Evolutionary conservation across 2,113 vertebrate species (phyloP), one percentile per base, ranked within the genome.

Genomic region (Nycticorax nycticorax): DNA sequence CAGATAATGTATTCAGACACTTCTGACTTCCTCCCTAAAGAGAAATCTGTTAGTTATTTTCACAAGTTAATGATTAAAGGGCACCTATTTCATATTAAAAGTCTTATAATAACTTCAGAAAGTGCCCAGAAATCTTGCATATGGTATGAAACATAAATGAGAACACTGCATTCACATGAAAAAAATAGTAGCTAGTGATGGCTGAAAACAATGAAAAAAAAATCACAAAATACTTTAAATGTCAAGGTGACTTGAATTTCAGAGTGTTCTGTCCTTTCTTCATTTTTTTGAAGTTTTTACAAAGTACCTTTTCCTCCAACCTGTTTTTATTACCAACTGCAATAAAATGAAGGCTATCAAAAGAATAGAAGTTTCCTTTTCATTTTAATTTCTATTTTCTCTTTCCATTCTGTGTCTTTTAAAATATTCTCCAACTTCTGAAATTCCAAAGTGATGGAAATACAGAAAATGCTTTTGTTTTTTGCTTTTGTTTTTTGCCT

Each of bases 31-130:
- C 22, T 81, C 43, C 47, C 30, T 52, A 64, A 60, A 84, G n/a
- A 64, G 11, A 95, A 95, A 96, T 77, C 48, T 93, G 32, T 43
- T 82, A 63, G 50, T 63, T 57, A 60, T 48, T 91, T 95, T 95
- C 27, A 82, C 26, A 57, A 79, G 6, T 64, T 76, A 95, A 30
- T 1, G 8, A 93, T 76, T 93, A 94, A 96, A 97, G 62, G 26
- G 19, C 6, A 12, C 80, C 45, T 73, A 27, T 89, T 19, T 79
- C 9, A 47, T 78, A n/a, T 5, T 92, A 55, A 21, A 74, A 47
- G 5, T 39, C 1, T 71, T 64, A 80, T 73, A 72, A 52, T 50
- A 43, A 83, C 37, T 81, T 91, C 63, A 69, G 32, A 92, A 79
- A 89, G 9, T 69, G 23, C 35, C 27, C 8, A 89, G 53, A 56